phyloP scores from a whole-genome alignment of 2,888 invertebrate genomes.

The Torymus texanus region DNA sequence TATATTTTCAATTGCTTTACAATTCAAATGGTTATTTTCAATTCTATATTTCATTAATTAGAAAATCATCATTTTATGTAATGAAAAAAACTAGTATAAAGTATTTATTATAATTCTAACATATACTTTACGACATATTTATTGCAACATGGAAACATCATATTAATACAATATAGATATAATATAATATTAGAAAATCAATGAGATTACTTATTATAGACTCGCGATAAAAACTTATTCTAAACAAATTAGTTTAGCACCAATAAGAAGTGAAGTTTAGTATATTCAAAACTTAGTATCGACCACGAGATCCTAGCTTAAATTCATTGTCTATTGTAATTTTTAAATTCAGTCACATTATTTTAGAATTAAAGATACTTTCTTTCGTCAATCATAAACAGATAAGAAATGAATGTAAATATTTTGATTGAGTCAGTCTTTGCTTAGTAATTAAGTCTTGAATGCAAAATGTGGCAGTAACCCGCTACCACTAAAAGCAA shows the following conservation, averaged over 20 bases:
- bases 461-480: slow-evolving; percentile 51
- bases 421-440: slow-evolving; percentile 50
- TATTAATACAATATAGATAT: slow-evolving; percentile 31
- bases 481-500: slow-evolving; percentile 54
- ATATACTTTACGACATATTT: slow-evolving; percentile 29
- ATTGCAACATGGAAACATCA: slow-evolving; percentile 41
- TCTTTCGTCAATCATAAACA: slow-evolving; percentile 43
- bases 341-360: slow-evolving; percentile 1
- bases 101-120: slow-evolving; percentile 14
- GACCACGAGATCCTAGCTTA: slow-evolving; percentile 9
- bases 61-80: background rate
- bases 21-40: background rate
- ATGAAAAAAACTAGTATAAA: slow-evolving; percentile 21
- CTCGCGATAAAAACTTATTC: slow-evolving; percentile 14
- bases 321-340: slow-evolving; percentile 6
- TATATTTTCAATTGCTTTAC: background rate
- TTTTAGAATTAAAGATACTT: background rate
- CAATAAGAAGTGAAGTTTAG: slow-evolving; percentile 33
- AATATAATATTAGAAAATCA: slow-evolving; percentile 32
- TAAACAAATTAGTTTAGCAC: slow-evolving; percentile 43
- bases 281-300: slow-evolving; percentile 29
- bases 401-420: slow-evolving; percentile 39
- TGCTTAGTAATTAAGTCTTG: slow-evolving; percentile 45
- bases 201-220: background rate
- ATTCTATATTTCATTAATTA: background rate